Conservation (phyloP, 2,113 vertebrate genomes). For the Zosterops lateralis region DNA sequence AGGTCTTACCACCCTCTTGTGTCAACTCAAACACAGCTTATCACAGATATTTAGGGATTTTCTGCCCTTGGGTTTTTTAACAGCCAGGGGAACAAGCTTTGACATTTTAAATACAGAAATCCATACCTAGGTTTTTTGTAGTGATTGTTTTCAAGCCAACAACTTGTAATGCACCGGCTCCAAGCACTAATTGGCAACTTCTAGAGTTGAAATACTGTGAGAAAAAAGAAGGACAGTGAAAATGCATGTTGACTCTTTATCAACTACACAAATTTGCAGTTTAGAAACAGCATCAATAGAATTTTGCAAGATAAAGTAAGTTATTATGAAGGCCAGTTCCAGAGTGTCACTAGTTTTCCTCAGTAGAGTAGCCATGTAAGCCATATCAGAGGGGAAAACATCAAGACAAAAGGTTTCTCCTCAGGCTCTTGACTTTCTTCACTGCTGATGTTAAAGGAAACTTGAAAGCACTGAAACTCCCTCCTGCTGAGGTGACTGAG, state of each 20-base stretch:
- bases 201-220: slow-evolving; percentile 97
- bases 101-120: neutral
- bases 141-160: slow-evolving; percentile 99
- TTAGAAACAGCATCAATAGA: neutral
- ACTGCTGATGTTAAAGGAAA: neutral
- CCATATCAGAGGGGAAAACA: neutral
- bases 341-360: neutral
- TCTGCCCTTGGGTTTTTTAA: neutral
- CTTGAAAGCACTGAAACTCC: neutral
- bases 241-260: neutral
- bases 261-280: neutral
- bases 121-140: slow-evolving; percentile 94
- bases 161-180: slow-evolving; percentile 94
- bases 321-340: neutral
- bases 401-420: neutral
- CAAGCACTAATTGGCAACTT: slow-evolving; percentile 95
- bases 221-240: neutral
- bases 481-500: neutral
- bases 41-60: neutral
- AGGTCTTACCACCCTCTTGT: neutral
- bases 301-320: neutral
- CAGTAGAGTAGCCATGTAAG: rapidly evolving
- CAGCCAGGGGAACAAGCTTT: neutral
- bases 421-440: neutral
- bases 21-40: neutral